Base-by-base conservation (phyloP, 2,888 invertebrate genomes). In the Aphidius colemani region DNA sequence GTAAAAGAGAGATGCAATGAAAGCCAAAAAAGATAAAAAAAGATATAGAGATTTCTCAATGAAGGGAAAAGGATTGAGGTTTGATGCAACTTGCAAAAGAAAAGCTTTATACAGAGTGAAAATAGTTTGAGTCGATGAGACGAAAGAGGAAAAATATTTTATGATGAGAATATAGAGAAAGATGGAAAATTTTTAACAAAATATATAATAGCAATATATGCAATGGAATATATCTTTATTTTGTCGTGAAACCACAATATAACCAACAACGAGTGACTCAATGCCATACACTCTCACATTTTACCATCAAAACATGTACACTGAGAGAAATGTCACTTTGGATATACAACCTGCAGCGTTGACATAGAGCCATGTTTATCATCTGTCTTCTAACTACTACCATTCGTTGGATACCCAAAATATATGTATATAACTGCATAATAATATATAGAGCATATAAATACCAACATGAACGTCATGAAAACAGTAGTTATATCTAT, bases 241-340 rank as follows among this genome's bases (percentile, higher is more conserved):
- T 30, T 57, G 57, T 57, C 46, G 46, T 46, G 48, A 48, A 46
- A 57, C 57, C 57, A 57, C 57, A 57, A 57, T 57, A 57, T 18
- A 18, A 46, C 57, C 57, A 13, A 18, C 55, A 11, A 39, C 57
- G 39, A 13, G 18, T 46, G 46, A 57, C 39, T 57, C 57, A 46
- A 39, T 57, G n/a, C 57, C 39, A 57, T 57, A 57, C 57, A 57
- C 10, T 2, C 46, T 39, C 45, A 46, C 45, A 50, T 44, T 44
- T 39, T 30, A 44, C 7, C 9, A 44, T 43, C 11, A n/a, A 61
- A n/a, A 43, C 45, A 30, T 30, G 5, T 30, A 30, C 30, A 30
- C 30, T 30, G 30, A 30, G 30, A 30, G 30, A 30, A 30, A 30
- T 30, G 30, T 30, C 30, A 30, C 4, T 30, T 30, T 30, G 30